Conservation (phyloP, 23 tunicate species). For the Oikopleura albicans region DNA sequence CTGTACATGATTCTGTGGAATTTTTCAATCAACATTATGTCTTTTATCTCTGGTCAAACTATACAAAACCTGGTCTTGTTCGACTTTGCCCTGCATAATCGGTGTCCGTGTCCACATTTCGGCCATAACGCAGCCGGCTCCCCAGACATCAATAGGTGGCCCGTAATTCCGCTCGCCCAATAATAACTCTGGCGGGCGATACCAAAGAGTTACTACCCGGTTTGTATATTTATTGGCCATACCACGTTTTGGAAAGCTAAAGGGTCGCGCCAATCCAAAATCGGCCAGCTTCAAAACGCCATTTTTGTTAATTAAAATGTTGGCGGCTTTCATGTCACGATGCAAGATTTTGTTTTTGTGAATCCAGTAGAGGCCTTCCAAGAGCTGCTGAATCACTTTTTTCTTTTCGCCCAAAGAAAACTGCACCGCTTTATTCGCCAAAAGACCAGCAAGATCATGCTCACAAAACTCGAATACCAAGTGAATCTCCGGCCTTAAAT, state of each 20-base stretch:
- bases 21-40: too few species aligned
- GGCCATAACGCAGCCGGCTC: constrained; percentile 97
- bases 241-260: constrained; percentile 52
- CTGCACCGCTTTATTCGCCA: constrained; percentile 65
- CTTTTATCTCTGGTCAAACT: too few species aligned
- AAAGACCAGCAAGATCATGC: constrained; percentile 84
- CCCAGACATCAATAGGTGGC: constrained; percentile 96
- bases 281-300: constrained; percentile 86
- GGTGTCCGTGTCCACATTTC: constrained; percentile 99
- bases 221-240: constrained; percentile 80
- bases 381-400: constrained; percentile 80
- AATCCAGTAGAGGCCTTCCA: constrained; percentile 84
- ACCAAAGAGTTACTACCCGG: constrained; percentile 94
- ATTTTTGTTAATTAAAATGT: constrained; percentile 60
- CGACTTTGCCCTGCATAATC: constrained; percentile 64
- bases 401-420: constrained; percentile 88
- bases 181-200: constrained; percentile 80
- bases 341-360: constrained; percentile 92
- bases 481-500: constrained; percentile 26
- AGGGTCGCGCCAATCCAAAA: constrained; percentile 73
- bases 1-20: too few species aligned
- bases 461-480: constrained; percentile 94
- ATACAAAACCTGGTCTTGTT: constrained; percentile 3
- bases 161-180: constrained; percentile 91
- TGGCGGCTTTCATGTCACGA: constrained; percentile 99